Percentiles rank a stretch among this genome's conserved stretches.
Evolutionary conservation across 1,140 invertebrate genomes (phyloP).

Genomic region (Leptinotarsa undecemlineata): DNA sequence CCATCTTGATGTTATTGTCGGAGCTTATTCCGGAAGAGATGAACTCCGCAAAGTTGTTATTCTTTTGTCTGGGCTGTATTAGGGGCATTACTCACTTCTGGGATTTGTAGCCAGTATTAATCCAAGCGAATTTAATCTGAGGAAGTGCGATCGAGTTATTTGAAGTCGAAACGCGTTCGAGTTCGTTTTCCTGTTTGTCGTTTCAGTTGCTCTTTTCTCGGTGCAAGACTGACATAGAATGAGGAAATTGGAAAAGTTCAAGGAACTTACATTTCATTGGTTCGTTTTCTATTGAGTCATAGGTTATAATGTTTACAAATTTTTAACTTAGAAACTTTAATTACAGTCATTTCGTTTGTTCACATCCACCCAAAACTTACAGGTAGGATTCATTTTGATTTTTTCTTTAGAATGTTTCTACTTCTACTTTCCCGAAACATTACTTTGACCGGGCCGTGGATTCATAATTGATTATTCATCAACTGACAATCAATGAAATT

Average conservation of each 20-base stretch:
- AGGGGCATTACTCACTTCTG: conserved; percentile 34
- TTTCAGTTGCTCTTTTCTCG: background rate
- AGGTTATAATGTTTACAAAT: too few relatives aligned
- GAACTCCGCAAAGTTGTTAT: conserved; percentile 2
- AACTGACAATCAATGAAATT: too few relatives aligned
- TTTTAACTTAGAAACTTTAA: accelerated
- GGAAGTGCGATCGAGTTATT: conserved; percentile 41
- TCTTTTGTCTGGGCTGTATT: conserved; percentile 24
- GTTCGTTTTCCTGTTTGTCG: conserved; percentile 22
- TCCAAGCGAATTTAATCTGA: conserved; percentile 38
- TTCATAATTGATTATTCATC: too few relatives aligned
- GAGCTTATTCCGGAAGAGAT: background rate
- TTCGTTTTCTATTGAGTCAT: too few relatives aligned
- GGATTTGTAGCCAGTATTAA: conserved; percentile 36
- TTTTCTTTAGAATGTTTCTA: too few relatives aligned
- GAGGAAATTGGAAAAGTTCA: too few relatives aligned
- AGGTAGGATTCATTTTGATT: too few relatives aligned
- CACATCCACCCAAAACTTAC: too few relatives aligned
- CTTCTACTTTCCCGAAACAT: too few relatives aligned
- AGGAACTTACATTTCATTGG: too few relatives aligned
- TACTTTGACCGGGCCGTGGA: too few relatives aligned
- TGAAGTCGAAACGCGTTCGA: conserved; percentile 37
- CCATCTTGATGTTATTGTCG: conserved; percentile 5
- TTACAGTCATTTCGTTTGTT: too few relatives aligned
- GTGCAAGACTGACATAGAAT: background rate